A percentile compares a stretch with the other conserved stretches of the same genome.
Evolutionary conservation across 2,113 vertebrate species (phyloP).

Genomic region (Macquaria australasica): DNA sequence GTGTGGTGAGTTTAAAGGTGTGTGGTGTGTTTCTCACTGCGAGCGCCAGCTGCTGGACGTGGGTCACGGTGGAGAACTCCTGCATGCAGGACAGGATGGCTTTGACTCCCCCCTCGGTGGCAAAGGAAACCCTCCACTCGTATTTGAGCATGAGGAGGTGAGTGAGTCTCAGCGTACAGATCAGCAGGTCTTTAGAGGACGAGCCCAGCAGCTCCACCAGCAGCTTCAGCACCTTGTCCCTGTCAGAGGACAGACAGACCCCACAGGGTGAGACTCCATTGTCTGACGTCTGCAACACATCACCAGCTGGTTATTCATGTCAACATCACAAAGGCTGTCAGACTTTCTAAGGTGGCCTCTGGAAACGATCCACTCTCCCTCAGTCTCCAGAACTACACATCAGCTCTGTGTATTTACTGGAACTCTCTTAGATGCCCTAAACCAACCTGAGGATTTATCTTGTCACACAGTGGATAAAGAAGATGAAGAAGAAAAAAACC

Average conservation of each 20-base stretch:
- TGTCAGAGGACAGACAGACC: conserved; percentile 50
- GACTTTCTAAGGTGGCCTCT: too few species aligned
- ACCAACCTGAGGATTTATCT: too few species aligned
- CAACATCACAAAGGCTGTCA: too few species aligned
- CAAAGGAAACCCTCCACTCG: conserved; percentile 91
- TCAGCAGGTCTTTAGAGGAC: conserved; percentile 85
- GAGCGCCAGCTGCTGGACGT: conserved; percentile 92
- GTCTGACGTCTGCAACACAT: too few species aligned
- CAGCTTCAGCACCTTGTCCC: conserved; percentile 92
- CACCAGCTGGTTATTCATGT: too few species aligned
- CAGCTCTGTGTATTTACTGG: background rate
- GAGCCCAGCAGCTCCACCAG: conserved; percentile 89
- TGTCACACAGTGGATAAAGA: too few species aligned
- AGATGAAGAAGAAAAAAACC: too few species aligned
- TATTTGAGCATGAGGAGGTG: conserved; percentile 88
- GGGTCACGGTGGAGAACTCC: conserved; percentile 82
- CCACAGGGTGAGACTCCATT: background rate
- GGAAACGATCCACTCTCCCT: too few species aligned
- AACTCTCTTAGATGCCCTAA: too few species aligned
- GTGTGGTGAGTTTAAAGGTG: too few species aligned
- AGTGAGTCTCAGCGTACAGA: conserved; percentile 85
- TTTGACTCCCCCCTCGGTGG: conserved; percentile 92
- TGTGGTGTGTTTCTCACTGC: conserved; percentile 82
- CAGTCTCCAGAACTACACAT: too few species aligned
- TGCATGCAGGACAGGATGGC: conserved; percentile 92